A percentile compares a stretch with the other conserved stretches of the same genome.
Evolutionary conservation across 2,888 invertebrate species (phyloP).

Genomic region (Pseudolycoriella hygida): DNA sequence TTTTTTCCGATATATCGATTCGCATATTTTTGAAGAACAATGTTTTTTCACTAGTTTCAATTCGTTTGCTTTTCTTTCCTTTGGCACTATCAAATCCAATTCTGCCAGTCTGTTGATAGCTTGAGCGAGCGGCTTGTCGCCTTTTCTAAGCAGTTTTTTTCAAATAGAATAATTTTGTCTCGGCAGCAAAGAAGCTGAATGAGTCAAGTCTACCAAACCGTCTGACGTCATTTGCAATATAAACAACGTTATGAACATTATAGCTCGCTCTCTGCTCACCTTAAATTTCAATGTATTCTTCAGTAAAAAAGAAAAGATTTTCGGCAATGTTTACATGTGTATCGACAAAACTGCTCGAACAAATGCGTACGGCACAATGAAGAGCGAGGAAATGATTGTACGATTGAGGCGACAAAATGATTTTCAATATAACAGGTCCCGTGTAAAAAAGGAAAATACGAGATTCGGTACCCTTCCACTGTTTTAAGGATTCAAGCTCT

Average conservation of each 20-base stretch:
- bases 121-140: not conserved
- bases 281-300: slow-evolving; percentile 9
- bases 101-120: not conserved
- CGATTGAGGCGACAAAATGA: slow-evolving; percentile 7
- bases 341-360: slow-evolving; percentile 8
- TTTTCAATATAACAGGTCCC: slow-evolving; percentile 11
- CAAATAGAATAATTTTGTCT: not conserved
- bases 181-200: not conserved
- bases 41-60: not conserved
- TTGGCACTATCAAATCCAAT: not conserved
- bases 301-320: slow-evolving; percentile 9
- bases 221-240: slow-evolving; percentile 10
- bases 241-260: slow-evolving; percentile 11
- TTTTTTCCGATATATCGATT: not conserved
- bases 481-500: not conserved
- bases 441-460: slow-evolving; percentile 12
- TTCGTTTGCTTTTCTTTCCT: not conserved
- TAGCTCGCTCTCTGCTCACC: slow-evolving; percentile 9
- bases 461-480: slow-evolving; percentile 14
- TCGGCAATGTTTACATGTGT: slow-evolving; percentile 6
- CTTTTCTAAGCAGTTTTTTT: not conserved
- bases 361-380: slow-evolving; percentile 13
- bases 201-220: slow-evolving; percentile 8
- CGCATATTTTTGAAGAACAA: not conserved
- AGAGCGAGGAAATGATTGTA: slow-evolving; percentile 12